Evolutionary conservation across 2,797 vertebrate species (phyloP).

Genomic region (Adelosebastes latens): DNA sequence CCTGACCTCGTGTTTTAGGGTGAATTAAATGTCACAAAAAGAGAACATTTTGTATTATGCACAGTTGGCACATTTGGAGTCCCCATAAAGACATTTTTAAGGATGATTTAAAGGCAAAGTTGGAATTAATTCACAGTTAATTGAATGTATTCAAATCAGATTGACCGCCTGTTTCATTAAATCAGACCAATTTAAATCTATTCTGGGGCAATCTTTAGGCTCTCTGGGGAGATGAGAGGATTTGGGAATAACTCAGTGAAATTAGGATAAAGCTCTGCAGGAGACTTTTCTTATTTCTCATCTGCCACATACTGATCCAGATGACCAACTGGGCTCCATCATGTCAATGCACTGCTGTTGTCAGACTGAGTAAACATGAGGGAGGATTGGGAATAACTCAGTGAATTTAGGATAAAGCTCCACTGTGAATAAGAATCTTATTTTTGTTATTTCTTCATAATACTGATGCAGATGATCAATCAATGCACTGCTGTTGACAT

Average conservation of each 20-base stretch:
- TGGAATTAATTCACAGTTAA: slow-evolving; percentile 1
- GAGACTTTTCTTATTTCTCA: no score
- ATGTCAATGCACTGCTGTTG: no score
- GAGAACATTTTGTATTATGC: no score
- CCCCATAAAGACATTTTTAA: background rate
- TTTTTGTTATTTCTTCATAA: background rate
- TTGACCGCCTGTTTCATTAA: background rate
- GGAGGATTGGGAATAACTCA: background rate
- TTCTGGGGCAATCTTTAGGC: background rate
- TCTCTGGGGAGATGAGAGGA: background rate
- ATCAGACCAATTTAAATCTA: slow-evolving; percentile 23
- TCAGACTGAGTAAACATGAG: no score
- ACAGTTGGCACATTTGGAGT: background rate
- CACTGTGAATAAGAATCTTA: no score
- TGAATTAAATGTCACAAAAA: background rate
- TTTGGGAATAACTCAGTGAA: background rate
- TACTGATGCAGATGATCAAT: background rate
- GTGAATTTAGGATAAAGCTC: background rate
- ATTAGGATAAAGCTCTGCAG: background rate
- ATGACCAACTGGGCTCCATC: no score
- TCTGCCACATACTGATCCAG: no score
- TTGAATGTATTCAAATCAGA: slow-evolving; percentile 1
- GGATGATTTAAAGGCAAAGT: background rate
- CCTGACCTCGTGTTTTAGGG: background rate
- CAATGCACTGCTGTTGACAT: background rate